Evolutionary conservation across 2,888 invertebrate genomes (phyloP).

Genomic region (Diachrysia chrysitis): DNA sequence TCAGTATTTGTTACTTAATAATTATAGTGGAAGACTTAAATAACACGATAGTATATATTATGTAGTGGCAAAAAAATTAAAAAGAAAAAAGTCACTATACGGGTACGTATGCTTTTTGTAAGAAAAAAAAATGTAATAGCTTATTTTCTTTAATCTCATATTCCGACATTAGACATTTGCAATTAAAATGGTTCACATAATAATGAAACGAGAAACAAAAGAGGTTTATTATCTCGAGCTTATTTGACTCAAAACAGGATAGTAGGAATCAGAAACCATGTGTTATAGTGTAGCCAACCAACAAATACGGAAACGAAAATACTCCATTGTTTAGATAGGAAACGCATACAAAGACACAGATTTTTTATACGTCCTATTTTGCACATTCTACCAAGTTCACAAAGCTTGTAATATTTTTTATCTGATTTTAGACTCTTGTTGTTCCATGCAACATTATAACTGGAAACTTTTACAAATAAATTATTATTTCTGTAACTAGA

Average conservation of each 20-base stretch:
- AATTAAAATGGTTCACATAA: not conserved
- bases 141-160: no score
- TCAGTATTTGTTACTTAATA: no score
- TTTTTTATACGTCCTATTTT: not conserved
- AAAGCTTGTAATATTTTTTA: slow-evolving; percentile 6
- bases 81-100: no score
- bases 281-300: not conserved
- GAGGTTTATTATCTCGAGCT: not conserved
- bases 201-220: not conserved
- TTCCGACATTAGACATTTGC: no score
- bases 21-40: no score
- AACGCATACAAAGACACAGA: not conserved
- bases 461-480: not conserved
- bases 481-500: not conserved
- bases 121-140: no score
- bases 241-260: not conserved
- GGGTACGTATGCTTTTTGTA: no score
- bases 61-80: no score
- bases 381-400: not conserved
- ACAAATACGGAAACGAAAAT: not conserved
- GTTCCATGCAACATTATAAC: not conserved
- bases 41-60: no score
- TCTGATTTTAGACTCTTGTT: slow-evolving; percentile 1
- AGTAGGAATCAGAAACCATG: not conserved
- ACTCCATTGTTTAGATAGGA: slow-evolving; percentile 3